Evolutionary conservation across 2,888 invertebrate genomes (phyloP).

Genomic region (Tholera decimalis): DNA sequence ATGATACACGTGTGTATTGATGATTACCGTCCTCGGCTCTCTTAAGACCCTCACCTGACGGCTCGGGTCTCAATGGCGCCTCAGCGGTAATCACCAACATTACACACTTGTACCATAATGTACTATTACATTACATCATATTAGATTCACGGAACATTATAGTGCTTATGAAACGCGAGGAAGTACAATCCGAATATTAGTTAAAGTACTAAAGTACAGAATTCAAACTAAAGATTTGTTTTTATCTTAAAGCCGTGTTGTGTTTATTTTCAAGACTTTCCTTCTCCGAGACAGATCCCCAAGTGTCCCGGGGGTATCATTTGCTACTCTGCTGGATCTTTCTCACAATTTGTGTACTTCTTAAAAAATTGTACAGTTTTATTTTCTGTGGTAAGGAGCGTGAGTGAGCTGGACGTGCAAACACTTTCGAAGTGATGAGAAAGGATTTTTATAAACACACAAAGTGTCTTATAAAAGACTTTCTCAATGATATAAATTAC

Average conservation of each 20-base stretch:
- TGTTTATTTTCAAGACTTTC: slow-evolving; percentile 19
- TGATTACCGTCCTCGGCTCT: too few species aligned
- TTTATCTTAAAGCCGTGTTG: slow-evolving; percentile 13
- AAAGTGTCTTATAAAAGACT: not conserved
- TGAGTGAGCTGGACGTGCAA: not conserved
- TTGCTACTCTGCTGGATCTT: slow-evolving; percentile 21
- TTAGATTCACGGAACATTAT: not conserved
- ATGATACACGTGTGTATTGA: too few species aligned
- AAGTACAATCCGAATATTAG: not conserved
- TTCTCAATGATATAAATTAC: not conserved
- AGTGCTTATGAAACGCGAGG: not conserved
- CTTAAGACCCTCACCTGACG: too few species aligned
- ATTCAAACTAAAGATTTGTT: slow-evolving; percentile 3
- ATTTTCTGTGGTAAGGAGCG: not conserved
- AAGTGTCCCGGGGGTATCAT: slow-evolving; percentile 24
- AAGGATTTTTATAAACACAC: not conserved
- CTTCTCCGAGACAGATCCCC: slow-evolving; percentile 18
- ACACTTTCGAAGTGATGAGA: not conserved
- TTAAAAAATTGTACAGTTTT: slow-evolving; percentile 7
- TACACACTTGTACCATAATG: too few species aligned
- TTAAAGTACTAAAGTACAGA: slow-evolving; percentile 3
- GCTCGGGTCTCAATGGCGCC: too few species aligned
- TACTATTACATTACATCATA: not conserved
- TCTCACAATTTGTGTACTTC: slow-evolving; percentile 13
- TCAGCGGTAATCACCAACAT: too few species aligned